Conservation (phyloP, 2,888 invertebrate genomes). For the Pomacea canaliculata region DNA sequence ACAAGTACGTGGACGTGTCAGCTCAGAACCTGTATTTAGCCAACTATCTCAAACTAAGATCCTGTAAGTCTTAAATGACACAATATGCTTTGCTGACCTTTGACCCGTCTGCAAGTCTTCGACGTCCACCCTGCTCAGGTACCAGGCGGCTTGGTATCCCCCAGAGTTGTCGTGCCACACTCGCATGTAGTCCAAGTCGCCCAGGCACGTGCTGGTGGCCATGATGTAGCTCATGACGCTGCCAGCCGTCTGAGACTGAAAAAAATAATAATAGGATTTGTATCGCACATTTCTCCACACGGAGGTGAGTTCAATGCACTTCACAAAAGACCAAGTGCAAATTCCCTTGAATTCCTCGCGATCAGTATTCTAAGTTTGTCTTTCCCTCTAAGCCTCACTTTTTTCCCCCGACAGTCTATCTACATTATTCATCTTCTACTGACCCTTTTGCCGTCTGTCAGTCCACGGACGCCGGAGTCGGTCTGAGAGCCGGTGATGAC, state of each 20-base stretch:
- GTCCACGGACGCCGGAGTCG: conserved; percentile 60
- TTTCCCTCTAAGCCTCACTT: not conserved
- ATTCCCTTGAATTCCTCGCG: too few species aligned
- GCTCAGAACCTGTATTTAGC: too few species aligned
- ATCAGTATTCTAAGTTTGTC: not conserved
- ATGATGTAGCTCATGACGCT: conserved; percentile 57
- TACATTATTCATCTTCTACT: not conserved
- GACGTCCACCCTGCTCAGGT: conserved; percentile 66
- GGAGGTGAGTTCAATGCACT: too few species aligned
- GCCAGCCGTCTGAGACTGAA: conserved; percentile 46
- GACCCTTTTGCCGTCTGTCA: conserved; percentile 48
- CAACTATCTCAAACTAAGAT: too few species aligned
- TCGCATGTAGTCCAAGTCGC: conserved; percentile 60
- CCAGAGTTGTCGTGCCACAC: conserved; percentile 71
- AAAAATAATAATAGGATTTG: too few species aligned
- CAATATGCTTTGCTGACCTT: conserved; percentile 41
- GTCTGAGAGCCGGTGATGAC: conserved; percentile 59
- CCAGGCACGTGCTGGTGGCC: conserved; percentile 61
- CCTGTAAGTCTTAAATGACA: not conserved
- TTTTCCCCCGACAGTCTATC: not conserved
- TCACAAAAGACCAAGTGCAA: too few species aligned
- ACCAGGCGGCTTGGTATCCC: conserved; percentile 68
- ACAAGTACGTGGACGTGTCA: too few species aligned
- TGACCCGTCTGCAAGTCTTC: conserved; percentile 68
- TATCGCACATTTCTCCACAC: too few species aligned